Evolutionary conservation across 53 echinoderm and acorn worm species (phyloP), one percentile per base, ranked within the genome.

Genomic region (Pentamera pediparva): DNA sequence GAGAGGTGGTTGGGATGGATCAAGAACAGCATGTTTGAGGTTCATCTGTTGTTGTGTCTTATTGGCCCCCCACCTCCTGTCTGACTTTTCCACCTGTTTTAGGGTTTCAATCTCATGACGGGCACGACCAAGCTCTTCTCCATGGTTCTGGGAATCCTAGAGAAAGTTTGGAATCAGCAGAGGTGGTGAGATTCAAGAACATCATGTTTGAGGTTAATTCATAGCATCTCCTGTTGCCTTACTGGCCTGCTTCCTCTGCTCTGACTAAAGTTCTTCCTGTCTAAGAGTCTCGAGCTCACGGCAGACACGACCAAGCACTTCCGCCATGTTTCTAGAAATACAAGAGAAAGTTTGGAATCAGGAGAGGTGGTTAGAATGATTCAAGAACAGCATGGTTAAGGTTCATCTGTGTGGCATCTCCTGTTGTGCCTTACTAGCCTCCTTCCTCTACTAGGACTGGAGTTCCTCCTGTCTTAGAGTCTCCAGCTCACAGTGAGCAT

Each of bases 381-480:
- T 96, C 85, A 40, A 88, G 59, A 38, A 88, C 79, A 15, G 88
- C 82, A 69, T 82, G 85, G 52, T 92, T 92, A 26, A 92, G 80
- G 35, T 76, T 82, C 37, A 81, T 76, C 74, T 76, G 79, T n/a
- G n/a, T 30, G 92, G 82, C 53, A 83, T 74, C 24, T 88, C 73
- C 17, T 91, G 80, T 57, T 96, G 96, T 1, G 79, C 64, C 71
- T 85, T 95, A 39, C 90, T 87, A 8, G 83, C 70, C 13, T 96
- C 91, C 8, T 92, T 60, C 69, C 92, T 84, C 51, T 92, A 88
- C 53, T 96, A 91, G 27, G 92, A 82, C 61, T 87, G 65, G 31
- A 85, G 78, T 49, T 96, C 96, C 60, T 96, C 96, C 43, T 98
- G 88, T 35, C 98, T 67, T 40, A 98, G 65, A n/a, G 71, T 81